Evolutionary conservation across 2,113 vertebrate species (phyloP).

Genomic region (Morone saxatilis): DNA sequence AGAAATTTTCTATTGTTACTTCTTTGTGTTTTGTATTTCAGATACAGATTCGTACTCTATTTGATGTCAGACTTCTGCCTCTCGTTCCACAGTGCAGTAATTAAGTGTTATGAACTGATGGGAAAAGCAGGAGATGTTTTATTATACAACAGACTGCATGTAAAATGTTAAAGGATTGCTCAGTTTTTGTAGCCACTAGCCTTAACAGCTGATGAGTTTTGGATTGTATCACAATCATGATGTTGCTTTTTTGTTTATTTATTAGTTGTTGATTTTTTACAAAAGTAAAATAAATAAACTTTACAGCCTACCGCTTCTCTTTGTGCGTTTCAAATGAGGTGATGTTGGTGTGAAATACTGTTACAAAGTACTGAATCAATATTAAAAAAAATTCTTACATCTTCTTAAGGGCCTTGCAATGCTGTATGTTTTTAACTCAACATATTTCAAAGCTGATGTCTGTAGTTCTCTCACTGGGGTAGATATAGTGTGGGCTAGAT

Average conservation of each 20-base stretch:
- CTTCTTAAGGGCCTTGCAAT: too few species aligned
- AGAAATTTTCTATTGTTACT: background rate
- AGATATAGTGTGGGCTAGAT: too few species aligned
- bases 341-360: too few species aligned
- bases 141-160: conserved; percentile 9
- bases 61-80: background rate
- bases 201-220: conserved; percentile 4
- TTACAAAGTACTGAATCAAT: too few species aligned
- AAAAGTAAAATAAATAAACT: background rate
- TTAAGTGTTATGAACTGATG: background rate
- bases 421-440: too few species aligned
- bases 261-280: background rate
- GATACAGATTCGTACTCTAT: background rate
- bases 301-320: background rate
- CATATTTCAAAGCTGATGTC: too few species aligned
- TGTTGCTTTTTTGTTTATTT: background rate
- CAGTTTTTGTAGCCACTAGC: conserved; percentile 1
- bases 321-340: background rate
- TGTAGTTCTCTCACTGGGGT: too few species aligned
- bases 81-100: background rate
- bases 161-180: too few species aligned
- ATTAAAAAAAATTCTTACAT: too few species aligned
- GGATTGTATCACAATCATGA: background rate
- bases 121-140: background rate
- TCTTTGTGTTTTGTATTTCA: conserved; percentile 5